Evolutionary conservation across 2,888 invertebrate genomes (phyloP).

Genomic region (Xylota sylvarum): DNA sequence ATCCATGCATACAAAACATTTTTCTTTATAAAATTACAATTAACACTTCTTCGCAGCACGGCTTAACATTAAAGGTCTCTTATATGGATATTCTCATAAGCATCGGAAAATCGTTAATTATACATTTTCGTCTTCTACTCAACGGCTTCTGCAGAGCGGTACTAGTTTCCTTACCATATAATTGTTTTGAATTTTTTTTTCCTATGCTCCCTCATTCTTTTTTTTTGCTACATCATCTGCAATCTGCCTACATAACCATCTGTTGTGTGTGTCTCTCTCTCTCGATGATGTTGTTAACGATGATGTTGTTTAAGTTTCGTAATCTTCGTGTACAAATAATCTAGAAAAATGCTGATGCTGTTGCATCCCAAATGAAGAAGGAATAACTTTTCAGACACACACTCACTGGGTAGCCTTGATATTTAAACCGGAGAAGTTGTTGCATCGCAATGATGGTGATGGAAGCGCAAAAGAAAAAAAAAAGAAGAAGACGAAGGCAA

Average conservation of each 20-base stretch:
- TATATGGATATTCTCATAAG: slow-evolving; percentile 25
- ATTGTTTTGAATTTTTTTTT: slow-evolving; percentile 25
- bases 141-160: slow-evolving; percentile 43
- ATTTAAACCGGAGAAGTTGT: slow-evolving; percentile 64
- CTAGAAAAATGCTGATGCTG: slow-evolving; percentile 48
- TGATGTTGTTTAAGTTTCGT: slow-evolving; percentile 66
- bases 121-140: slow-evolving; percentile 45
- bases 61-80: slow-evolving; percentile 32
- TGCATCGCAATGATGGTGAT: slow-evolving; percentile 21
- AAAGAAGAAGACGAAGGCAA: slow-evolving; percentile 15
- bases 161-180: slow-evolving; percentile 47
- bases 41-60: slow-evolving; percentile 40
- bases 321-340: slow-evolving; percentile 61
- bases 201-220: not conserved
- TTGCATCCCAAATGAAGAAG: slow-evolving; percentile 52
- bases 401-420: slow-evolving; percentile 68
- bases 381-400: slow-evolving; percentile 38
- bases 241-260: slow-evolving; percentile 47
- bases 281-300: slow-evolving; percentile 17
- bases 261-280: slow-evolving; percentile 36
- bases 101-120: slow-evolving; percentile 56
- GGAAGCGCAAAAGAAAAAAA: not conserved
- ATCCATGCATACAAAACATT: not conserved
- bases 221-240: slow-evolving; percentile 29
- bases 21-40: slow-evolving; percentile 38